Evolutionary conservation across 1,140 invertebrate species (phyloP).

Genomic region (Aphelinus certus): DNA sequence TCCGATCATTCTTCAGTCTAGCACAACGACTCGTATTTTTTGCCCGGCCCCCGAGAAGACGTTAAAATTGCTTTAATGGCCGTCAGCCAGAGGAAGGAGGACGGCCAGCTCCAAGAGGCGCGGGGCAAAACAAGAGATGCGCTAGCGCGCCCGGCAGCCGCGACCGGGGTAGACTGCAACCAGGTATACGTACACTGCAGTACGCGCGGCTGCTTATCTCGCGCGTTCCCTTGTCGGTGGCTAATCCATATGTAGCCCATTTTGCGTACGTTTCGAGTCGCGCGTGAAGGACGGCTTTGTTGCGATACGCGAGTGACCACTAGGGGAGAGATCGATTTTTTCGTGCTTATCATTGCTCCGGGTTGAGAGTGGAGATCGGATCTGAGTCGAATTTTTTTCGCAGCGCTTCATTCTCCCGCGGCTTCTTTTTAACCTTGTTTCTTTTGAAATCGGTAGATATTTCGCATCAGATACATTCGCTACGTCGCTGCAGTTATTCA

Average conservation of each 20-base stretch:
- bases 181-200: constrained; percentile 25
- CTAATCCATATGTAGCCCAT: too few relatives aligned
- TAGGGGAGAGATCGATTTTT: too few relatives aligned
- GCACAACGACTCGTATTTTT: constrained; percentile 61
- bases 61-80: constrained; percentile 63
- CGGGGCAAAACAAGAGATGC: constrained; percentile 39
- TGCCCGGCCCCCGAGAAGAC: constrained; percentile 53
- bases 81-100: constrained; percentile 35
- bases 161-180: constrained; percentile 23
- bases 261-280: too few relatives aligned
- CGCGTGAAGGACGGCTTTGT: too few relatives aligned
- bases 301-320: too few relatives aligned
- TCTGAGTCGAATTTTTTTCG: not conserved
- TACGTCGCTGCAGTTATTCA: constrained; percentile 3
- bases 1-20: constrained; percentile 64
- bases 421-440: not conserved
- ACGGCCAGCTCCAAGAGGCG: not conserved
- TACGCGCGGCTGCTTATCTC: constrained; percentile 53
- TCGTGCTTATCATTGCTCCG: not conserved
- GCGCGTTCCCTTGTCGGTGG: too few relatives aligned
- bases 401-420: not conserved
- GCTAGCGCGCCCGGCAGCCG: not conserved
- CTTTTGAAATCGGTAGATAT: not conserved
- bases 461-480: constrained; percentile 19
- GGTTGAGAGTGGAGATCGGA: not conserved